Evolutionary conservation across 2,888 invertebrate genomes (phyloP).

Genomic region (Lithodes maja): DNA sequence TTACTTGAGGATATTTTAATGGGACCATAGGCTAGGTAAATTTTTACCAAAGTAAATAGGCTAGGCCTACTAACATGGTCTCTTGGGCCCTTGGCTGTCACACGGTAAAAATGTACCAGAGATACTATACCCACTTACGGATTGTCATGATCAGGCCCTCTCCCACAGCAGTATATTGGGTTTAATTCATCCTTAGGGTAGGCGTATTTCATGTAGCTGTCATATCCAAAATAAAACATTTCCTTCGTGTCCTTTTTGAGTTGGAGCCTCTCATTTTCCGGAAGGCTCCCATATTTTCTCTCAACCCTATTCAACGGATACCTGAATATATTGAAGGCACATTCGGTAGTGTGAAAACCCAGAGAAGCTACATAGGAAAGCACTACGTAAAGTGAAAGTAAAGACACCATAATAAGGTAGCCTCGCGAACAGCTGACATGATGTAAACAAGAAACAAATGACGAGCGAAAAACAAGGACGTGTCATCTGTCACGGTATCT

Average conservation of each 20-base stretch:
- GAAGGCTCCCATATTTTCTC: slow-evolving; percentile 59
- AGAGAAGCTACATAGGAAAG: background rate
- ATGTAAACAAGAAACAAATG: slow-evolving; percentile 16
- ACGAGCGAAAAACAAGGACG: background rate
- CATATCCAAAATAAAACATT: slow-evolving; percentile 80
- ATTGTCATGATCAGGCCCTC: slow-evolving; percentile 80
- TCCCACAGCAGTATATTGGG: slow-evolving; percentile 79
- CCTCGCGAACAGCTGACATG: slow-evolving; percentile 2
- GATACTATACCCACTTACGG: slow-evolving; percentile 76
- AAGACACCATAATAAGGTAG: slow-evolving; percentile 5
- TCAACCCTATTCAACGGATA: slow-evolving; percentile 57
- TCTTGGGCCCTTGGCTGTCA: too few relatives aligned
- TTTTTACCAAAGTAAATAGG: too few relatives aligned
- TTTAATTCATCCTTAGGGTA: slow-evolving; percentile 81
- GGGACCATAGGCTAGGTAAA: too few relatives aligned
- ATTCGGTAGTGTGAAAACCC: slow-evolving; percentile 25
- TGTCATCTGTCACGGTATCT: background rate
- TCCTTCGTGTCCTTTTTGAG: slow-evolving; percentile 75
- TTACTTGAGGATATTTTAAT: too few relatives aligned
- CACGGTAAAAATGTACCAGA: too few relatives aligned
- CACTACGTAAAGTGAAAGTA: slow-evolving; percentile 17
- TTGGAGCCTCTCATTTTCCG: slow-evolving; percentile 56
- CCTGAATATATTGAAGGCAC: slow-evolving; percentile 68
- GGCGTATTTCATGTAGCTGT: slow-evolving; percentile 80
- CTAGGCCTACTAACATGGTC: too few relatives aligned